These are phyloP conservation scores for Scolopax bukidnonensis DNA, from an alignment of 2,797 vertebrate genomes.

Conservation along the genomic window DNA sequence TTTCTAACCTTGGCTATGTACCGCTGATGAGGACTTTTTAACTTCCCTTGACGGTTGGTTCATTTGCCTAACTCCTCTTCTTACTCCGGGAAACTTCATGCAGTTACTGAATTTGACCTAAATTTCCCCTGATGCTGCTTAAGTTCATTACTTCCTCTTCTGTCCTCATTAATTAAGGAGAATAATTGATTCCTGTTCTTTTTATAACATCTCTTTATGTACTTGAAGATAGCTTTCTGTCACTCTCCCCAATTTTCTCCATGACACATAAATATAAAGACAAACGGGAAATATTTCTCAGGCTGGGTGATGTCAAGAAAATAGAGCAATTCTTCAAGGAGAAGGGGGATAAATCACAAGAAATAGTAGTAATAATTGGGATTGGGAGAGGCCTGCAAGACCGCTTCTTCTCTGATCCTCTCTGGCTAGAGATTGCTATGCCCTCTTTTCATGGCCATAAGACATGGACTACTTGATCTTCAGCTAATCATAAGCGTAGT, in stretches of 20 bases:
- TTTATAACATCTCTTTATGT: conserved; percentile 43
- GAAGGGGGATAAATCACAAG: not conserved
- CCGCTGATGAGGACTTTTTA: not conserved
- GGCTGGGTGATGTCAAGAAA: not conserved
- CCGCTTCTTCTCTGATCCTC: not conserved
- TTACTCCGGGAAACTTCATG: not conserved
- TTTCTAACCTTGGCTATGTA: conserved; percentile 26
- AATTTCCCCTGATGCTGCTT: conserved; percentile 57
- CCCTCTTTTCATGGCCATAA: accelerated
- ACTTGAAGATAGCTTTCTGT: conserved; percentile 19
- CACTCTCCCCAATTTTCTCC: not conserved
- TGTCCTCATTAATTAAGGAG: conserved; percentile 56
- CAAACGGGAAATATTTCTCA: conserved; percentile 26
- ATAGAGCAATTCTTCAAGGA: not conserved
- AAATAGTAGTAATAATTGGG: not conserved
- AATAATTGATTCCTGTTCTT: conserved; percentile 64
- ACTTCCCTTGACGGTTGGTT: not conserved
- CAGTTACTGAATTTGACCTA: conserved; percentile 56
- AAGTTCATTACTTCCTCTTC: conserved; percentile 61
- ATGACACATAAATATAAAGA: conserved; percentile 24
- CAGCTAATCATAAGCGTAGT: not conserved
- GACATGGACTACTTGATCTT: not conserved
- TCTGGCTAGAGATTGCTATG: not conserved
- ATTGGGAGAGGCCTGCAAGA: not conserved
- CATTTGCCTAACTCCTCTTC: conserved; percentile 17